Percentiles rank a stretch among this genome's conserved stretches.
phyloP scores from a whole-genome alignment of 2,113 vertebrate species.

The Silurus asotus region DNA sequence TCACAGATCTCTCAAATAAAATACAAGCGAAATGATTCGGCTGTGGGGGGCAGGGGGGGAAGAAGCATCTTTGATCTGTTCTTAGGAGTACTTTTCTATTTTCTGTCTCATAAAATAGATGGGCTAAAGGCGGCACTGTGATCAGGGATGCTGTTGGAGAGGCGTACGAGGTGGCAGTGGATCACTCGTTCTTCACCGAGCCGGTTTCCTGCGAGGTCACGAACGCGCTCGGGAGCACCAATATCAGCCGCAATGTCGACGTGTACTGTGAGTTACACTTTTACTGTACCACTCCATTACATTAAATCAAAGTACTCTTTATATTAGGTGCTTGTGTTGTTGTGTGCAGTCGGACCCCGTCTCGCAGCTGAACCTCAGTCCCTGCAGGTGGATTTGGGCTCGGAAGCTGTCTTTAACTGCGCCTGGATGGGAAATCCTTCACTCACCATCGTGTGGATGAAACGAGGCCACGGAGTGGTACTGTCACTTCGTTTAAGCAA shows the following conservation, averaged over 20 bases:
- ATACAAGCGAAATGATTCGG: background rate
- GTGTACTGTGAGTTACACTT: conserved; percentile 13
- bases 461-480: conserved; percentile 93
- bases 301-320: too few species aligned
- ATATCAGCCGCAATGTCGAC: conserved; percentile 21
- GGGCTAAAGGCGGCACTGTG: background rate
- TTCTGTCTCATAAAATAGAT: background rate
- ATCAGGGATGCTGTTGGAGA: background rate
- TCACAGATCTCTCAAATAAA: background rate
- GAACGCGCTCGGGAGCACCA: conserved; percentile 17
- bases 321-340: background rate
- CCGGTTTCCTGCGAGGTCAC: conserved; percentile 24
- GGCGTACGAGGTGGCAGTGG: conserved; percentile 9
- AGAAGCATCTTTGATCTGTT: background rate
- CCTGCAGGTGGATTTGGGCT: conserved; percentile 91
- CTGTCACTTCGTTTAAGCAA: conserved; percentile 19
- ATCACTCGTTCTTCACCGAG: conserved; percentile 15
- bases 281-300: too few species aligned
- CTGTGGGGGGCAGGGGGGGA: background rate
- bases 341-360: conserved; percentile 85
- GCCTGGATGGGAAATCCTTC: conserved; percentile 97
- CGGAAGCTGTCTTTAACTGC: conserved; percentile 91
- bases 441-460: conserved; percentile 98
- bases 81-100: background rate
- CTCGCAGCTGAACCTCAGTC: conserved; percentile 93